Evolutionary conservation across 1,140 invertebrate genomes (phyloP).

Genomic region (Carposina sasakii): DNA sequence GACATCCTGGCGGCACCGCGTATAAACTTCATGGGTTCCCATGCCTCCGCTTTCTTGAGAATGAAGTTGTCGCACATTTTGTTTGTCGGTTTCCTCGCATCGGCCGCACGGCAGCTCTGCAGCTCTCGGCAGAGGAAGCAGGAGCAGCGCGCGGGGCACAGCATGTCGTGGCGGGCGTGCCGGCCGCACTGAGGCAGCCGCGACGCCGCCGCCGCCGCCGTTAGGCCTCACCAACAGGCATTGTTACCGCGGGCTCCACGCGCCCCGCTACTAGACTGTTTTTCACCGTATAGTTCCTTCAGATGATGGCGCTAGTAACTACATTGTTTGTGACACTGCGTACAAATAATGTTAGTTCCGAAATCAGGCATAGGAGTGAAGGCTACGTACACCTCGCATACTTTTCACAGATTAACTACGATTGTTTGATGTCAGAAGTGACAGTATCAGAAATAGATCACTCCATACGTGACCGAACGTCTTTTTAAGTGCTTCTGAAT

Average conservation of each 20-base stretch:
- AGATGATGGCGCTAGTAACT: too few relatives aligned
- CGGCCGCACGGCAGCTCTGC: slow-evolving; percentile 61
- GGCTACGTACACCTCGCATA: too few relatives aligned
- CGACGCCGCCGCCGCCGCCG: slow-evolving; percentile 26
- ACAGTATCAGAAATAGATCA: too few relatives aligned
- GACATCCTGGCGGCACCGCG: slow-evolving; percentile 67
- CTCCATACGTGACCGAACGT: too few relatives aligned
- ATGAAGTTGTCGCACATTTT: slow-evolving; percentile 74
- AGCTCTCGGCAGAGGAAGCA: slow-evolving; percentile 76
- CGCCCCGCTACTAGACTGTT: slow-evolving; percentile 58
- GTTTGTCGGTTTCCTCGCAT: slow-evolving; percentile 50
- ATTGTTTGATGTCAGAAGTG: too few relatives aligned
- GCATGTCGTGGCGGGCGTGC: slow-evolving; percentile 60
- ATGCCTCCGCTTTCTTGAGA: slow-evolving; percentile 73
- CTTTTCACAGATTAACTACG: slow-evolving; percentile 48
- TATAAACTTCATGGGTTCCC: slow-evolving; percentile 72
- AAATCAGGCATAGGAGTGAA: too few relatives aligned
- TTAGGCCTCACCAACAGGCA: slow-evolving; percentile 32
- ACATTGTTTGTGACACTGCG: too few relatives aligned
- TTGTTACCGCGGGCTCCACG: slow-evolving; percentile 43
- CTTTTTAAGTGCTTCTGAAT: slow-evolving; percentile 4
- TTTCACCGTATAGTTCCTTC: too few relatives aligned
- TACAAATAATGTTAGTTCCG: too few relatives aligned
- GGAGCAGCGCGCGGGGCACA: slow-evolving; percentile 72
- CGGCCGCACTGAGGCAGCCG: slow-evolving; percentile 46